Evolutionary conservation across 64 coral and sea anemone genomes (phyloP).

Genomic region (Montipora sp.): DNA sequence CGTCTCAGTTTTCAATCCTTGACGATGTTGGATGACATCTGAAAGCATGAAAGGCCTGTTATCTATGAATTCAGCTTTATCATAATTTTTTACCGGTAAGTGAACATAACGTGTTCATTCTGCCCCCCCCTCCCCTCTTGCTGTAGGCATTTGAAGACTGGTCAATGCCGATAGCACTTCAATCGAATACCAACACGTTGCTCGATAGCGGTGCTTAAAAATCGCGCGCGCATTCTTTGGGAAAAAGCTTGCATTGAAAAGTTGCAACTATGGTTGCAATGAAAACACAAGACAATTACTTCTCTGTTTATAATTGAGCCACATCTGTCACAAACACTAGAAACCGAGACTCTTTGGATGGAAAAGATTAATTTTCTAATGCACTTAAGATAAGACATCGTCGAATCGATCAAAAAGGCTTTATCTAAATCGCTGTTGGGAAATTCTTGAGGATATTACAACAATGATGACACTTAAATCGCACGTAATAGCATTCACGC

Average conservation of each 20-base stretch:
- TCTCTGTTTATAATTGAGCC: not conserved
- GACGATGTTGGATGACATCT: too few species aligned
- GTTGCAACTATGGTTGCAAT: too few species aligned
- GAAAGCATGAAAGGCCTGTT: too few species aligned
- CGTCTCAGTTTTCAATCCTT: too few species aligned
- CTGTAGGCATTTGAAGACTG: not conserved
- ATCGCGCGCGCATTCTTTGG: too few species aligned
- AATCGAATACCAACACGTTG: too few species aligned
- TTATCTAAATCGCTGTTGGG: not conserved
- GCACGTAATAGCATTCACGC: not conserved
- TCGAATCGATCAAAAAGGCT: not conserved
- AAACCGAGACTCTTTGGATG: not conserved
- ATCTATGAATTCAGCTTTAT: too few species aligned
- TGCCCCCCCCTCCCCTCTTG: too few species aligned
- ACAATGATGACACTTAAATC: not conserved
- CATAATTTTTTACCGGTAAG: too few species aligned
- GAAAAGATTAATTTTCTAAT: not conserved
- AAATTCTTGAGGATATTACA: not conserved
- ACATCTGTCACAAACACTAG: not conserved
- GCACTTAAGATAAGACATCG: not conserved
- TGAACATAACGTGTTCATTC: too few species aligned
- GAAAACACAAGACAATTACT: not conserved
- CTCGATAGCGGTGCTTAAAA: too few species aligned
- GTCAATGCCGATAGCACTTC: not conserved
- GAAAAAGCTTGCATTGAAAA: too few species aligned